Evolutionary conservation across 2,797 vertebrate genomes (phyloP), one percentile per base, ranked within the genome.

Genomic region (Protonibea diacanthus): DNA sequence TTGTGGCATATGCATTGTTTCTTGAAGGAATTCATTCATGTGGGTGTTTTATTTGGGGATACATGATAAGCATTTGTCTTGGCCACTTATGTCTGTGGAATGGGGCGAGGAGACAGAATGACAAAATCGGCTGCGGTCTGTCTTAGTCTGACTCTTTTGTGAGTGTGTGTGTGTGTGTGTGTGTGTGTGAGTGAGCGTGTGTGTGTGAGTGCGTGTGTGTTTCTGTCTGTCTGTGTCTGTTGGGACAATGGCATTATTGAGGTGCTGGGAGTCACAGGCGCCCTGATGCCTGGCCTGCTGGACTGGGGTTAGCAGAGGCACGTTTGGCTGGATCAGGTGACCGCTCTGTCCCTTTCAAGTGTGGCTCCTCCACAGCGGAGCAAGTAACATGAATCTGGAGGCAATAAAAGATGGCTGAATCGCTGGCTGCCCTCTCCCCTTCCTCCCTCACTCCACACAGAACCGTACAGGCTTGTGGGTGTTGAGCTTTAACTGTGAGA

Each of bases 161-260:
- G 82, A 45, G 74, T 81, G 67, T 86, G 74, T 78, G 66, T 78
- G 76, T 73, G 71, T 75, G 85, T 89, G 33, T 8, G 33, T 8
- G 33, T 33, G 33, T 33, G 33, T 29, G 29, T 6, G 68, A 75
- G 74, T 71, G 68, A 75, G 74, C n/a, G 29, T 29, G 29, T 29
- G 29, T 6, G 29, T 84, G 38, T 81, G 68, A 75, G 74, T 71
- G 71, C 67, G 57, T 82, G 55, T 83, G 21, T 82, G 82, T 82
- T 64, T 82, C 23, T 82, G 82, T 89, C 79, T 86, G 80, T 88
- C 84, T 85, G 73, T 90, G 88, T 91, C 89, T 86, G 86, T 89
- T 80, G 78, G 88, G 86, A 95, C 94, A 95, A 94, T 93, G 90
- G 93, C 79, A 94, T 94, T 93, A 94, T 94, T 95, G 93, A 95